Percentiles rank a stretch among this genome's conserved stretches.
phyloP scores from a whole-genome alignment of 2,113 vertebrate species.

The Nannobrachium achirus region DNA sequence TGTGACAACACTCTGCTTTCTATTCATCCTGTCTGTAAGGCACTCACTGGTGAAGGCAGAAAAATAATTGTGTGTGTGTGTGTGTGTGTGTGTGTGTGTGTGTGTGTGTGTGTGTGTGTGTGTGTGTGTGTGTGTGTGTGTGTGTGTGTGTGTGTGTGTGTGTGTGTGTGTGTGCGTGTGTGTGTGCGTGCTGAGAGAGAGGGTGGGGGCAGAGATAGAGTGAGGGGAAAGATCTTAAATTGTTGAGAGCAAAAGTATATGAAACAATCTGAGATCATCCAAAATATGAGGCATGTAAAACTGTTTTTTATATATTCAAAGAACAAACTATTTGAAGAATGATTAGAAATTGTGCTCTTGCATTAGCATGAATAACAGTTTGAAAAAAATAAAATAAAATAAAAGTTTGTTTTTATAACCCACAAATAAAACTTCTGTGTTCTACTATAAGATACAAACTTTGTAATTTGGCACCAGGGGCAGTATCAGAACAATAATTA shows the following conservation, averaged over 20 bases:
- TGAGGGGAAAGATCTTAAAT: no score
- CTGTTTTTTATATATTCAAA: conserved; percentile 16
- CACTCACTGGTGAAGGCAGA: conserved; percentile 68
- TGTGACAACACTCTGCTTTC: conserved; percentile 35
- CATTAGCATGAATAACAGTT: conserved; percentile 10
- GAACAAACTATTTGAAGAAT: conserved; percentile 4
- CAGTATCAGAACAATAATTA: neutral
- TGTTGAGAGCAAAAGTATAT: neutral
- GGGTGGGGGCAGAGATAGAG: neutral
- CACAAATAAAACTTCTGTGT: neutral
- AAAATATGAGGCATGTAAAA: conserved; percentile 8
- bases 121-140: conserved; percentile 52
- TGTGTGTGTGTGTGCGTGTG: conserved; percentile 50
- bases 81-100: conserved; percentile 52
- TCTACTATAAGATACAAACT: neutral
- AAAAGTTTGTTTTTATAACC: no score
- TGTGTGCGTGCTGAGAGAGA: conserved; percentile 30
- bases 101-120: conserved; percentile 43
- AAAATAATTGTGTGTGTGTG: conserved; percentile 27
- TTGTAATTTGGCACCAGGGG: neutral
- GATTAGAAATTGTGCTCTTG: conserved; percentile 11
- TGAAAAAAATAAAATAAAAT: neutral
- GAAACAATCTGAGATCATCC: neutral
- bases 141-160: conserved; percentile 43
- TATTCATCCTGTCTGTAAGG: conserved; percentile 56